Conservation (phyloP, 2,797 vertebrate species). For the Malacoraja senta region DNA sequence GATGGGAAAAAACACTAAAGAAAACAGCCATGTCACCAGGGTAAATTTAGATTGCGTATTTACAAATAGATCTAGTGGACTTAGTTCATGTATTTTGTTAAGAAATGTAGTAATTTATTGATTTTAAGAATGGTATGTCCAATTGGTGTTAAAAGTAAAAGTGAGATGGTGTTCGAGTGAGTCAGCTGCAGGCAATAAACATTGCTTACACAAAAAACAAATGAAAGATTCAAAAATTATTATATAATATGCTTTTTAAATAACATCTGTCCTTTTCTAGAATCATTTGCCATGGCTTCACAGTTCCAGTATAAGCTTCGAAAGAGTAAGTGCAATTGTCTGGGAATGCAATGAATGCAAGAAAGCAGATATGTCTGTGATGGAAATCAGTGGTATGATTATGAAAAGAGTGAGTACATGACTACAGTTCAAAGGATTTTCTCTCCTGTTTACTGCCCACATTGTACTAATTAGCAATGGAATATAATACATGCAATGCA, state of each 20-base stretch:
- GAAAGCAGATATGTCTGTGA: slow-evolving; percentile 97
- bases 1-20: not conserved
- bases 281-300: slow-evolving; percentile 89
- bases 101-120: not conserved
- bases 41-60: not conserved
- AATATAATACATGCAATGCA: not conserved
- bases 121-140: not conserved
- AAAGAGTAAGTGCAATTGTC: slow-evolving; percentile 94
- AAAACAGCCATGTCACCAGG: not conserved
- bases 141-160: not conserved
- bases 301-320: slow-evolving; percentile 84
- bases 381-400: slow-evolving; percentile 98
- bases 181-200: not conserved
- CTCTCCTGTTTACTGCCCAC: not conserved
- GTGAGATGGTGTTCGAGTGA: not conserved
- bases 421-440: not conserved
- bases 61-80: not conserved
- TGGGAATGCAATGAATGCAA: slow-evolving; percentile 98
- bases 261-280: slow-evolving; percentile 53
- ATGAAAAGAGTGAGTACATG: slow-evolving; percentile 83
- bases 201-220: too few species aligned
- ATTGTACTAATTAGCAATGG: not conserved
- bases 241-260: not conserved
- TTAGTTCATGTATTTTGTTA: not conserved
- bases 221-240: not conserved